These are phyloP conservation scores for Camptogramma bilineatum DNA, from an alignment of 2,888 invertebrate genomes.

Conservation along the genomic window DNA sequence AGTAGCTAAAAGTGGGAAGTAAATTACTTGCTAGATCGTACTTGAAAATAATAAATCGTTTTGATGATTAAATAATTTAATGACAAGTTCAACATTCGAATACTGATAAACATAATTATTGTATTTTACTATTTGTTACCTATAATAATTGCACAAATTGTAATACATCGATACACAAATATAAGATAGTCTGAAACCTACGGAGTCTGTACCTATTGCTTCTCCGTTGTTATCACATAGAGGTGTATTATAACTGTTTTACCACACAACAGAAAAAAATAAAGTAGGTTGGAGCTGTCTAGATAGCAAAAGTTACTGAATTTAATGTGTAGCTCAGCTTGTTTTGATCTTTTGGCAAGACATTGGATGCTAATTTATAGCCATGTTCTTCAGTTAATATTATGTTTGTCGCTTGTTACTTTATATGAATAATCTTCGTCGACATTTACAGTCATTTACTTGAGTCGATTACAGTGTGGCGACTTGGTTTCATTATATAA, in stretches of 20 bases:
- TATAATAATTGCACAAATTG: conserved; percentile 63
- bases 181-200: conserved; percentile 1
- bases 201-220: conserved; percentile 30
- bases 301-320: too few species aligned
- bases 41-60: not conserved
- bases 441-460: too few species aligned
- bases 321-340: too few species aligned
- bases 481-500: too few species aligned
- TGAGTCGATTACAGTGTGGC: too few species aligned
- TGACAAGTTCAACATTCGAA: conserved; percentile 76
- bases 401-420: too few species aligned
- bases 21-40: too few species aligned
- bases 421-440: too few species aligned
- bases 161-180: conserved; percentile 39
- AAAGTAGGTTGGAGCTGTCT: not conserved
- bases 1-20: too few species aligned
- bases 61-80: conserved; percentile 78
- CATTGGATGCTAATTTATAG: too few species aligned
- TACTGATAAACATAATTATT: conserved; percentile 70
- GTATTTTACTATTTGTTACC: conserved; percentile 53
- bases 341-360: too few species aligned
- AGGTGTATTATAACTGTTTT: not conserved
- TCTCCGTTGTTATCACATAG: conserved; percentile 27
- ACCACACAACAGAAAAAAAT: not conserved
- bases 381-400: too few species aligned